Evolutionary conservation across 2,797 vertebrate genomes (phyloP), one percentile per base, ranked within the genome.

Genomic region (Eulemur rubriventer): DNA sequence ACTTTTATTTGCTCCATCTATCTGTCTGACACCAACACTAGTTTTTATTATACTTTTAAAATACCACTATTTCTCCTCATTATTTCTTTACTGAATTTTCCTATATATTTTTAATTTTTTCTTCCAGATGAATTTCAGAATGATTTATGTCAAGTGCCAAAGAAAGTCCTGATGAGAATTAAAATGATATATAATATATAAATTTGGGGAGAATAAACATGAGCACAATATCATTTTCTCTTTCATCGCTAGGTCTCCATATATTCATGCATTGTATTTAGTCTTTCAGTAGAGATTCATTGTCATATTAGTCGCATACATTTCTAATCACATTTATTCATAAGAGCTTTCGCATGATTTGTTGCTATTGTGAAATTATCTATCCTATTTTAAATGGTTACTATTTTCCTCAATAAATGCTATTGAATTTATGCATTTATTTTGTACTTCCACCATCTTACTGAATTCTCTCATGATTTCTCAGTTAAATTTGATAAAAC

Each of bases 351-450:
- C 65, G 35, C 80, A 33, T 84, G 16, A 46, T 76, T 80, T 70
- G 6, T 78, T 75, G 16, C 12, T 67, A 20, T 59, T 84, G 4
- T 63, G 28, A 67, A 72, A 59, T 84, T 80, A 95, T 63, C n/a
- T 48, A 46, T 70, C 46, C 43, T 70, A 55, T 65, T 57, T 61
- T 73, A 93, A 91, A 48, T 33, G 43, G 4, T 48, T 50, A 35
- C 35, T 55, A 52, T 79, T 89, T 96, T 63, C 50, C 24, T 67
- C 43, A n/a, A 65, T 10, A 73, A 73, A 89, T 52, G 5, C 20
- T 91, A 6, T 61, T 91, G 65, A 84, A 96, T 88, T 63, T 84
- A 76, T 70, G 26, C n/a, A 43, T 84, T 91, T 78, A 67, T 93
- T 93, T 75, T 65, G 0, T 80, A 76, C 10, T 38, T 76, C 26